Conservation (phyloP, 2,113 vertebrate species). For the Scolopax mira region DNA sequence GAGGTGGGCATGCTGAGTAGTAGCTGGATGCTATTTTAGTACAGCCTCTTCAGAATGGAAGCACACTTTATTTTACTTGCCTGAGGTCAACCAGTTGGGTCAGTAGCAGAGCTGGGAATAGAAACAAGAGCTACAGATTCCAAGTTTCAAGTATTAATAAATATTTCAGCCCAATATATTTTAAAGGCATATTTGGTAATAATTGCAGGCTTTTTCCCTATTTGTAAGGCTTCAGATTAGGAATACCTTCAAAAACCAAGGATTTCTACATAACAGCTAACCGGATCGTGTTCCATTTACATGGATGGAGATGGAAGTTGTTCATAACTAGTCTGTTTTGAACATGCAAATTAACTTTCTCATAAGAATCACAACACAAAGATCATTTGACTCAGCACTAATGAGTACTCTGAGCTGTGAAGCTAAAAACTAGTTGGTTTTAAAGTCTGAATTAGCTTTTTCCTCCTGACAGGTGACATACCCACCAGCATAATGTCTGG, state of each 20-base stretch:
- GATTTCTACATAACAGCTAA: background rate
- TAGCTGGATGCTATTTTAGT: slow-evolving; percentile 22
- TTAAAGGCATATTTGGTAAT: slow-evolving; percentile 47
- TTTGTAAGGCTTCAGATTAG: background rate
- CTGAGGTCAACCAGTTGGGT: slow-evolving; percentile 11
- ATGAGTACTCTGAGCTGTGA: background rate
- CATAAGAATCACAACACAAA: background rate
- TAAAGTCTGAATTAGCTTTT: slow-evolving; percentile 3
- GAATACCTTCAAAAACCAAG: background rate
- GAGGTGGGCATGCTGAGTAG: slow-evolving; percentile 15
- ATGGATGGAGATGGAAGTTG: background rate
- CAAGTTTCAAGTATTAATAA: slow-evolving; percentile 56
- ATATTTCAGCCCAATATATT: slow-evolving; percentile 21
- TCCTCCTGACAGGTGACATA: background rate
- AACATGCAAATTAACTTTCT: background rate
- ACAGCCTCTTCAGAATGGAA: slow-evolving; percentile 30
- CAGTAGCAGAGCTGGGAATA: slow-evolving; percentile 8
- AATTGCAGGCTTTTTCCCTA: background rate
- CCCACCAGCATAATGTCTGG: background rate
- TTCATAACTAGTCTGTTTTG: background rate
- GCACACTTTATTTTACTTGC: slow-evolving; percentile 4
- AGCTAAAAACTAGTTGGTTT: background rate
- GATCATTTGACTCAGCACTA: background rate
- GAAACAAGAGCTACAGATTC: slow-evolving; percentile 5
- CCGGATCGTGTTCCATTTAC: background rate